Conservation (phyloP, 1,140 invertebrate genomes). For the Apis dorsata region DNA sequence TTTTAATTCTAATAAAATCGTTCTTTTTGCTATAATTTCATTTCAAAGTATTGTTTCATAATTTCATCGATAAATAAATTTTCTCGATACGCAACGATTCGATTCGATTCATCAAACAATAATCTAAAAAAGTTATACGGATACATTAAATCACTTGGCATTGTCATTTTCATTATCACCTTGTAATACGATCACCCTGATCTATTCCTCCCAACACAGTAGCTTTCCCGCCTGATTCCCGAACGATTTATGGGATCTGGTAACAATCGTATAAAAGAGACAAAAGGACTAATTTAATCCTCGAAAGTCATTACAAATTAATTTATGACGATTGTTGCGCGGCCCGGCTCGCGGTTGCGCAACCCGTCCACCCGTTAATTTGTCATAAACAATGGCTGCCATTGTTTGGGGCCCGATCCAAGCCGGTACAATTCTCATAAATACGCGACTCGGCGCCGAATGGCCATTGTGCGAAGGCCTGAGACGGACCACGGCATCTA, state of each 20-base stretch:
- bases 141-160: background rate
- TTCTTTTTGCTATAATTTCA: too few species aligned
- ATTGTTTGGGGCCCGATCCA: conserved; percentile 13
- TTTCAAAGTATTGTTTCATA: too few species aligned
- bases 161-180: background rate
- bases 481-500: conserved; percentile 40
- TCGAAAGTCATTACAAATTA: conserved; percentile 39
- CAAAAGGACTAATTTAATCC: conserved; percentile 16
- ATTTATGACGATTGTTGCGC: conserved; percentile 30
- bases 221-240: background rate
- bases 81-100: background rate
- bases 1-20: too few species aligned
- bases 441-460: conserved; percentile 40
- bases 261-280: background rate
- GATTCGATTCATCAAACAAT: background rate
- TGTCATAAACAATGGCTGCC: conserved; percentile 48
- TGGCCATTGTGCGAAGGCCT: conserved; percentile 41
- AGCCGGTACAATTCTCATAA: conserved; percentile 37
- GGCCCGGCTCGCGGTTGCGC: background rate
- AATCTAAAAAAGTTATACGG: background rate
- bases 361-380: conserved; percentile 43
- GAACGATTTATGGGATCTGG: background rate
- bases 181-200: background rate
- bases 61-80: background rate
- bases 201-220: background rate